A percentile compares a stretch with the other conserved stretches of the same genome.
These are phyloP conservation scores for Xylocopa sonorina DNA, from an alignment of 1,140 invertebrate genomes.

Conservation along the genomic window DNA sequence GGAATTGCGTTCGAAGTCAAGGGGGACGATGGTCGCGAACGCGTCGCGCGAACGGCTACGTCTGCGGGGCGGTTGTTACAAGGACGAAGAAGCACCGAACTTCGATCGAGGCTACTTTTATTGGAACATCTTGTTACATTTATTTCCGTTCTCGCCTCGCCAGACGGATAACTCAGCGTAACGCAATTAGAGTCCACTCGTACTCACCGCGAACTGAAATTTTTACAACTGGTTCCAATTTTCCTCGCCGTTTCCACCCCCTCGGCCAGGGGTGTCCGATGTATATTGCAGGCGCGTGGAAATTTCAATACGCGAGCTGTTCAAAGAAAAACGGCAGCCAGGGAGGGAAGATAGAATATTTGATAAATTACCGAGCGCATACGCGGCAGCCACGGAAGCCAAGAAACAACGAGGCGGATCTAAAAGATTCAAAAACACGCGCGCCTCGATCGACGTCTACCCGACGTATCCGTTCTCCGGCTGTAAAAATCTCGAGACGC, in stretches of 20 bases:
- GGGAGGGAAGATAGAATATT: background rate
- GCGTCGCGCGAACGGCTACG: background rate
- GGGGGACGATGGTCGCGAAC: background rate
- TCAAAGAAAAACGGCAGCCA: background rate
- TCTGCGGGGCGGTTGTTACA: background rate
- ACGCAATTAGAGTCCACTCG: no score
- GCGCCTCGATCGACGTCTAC: background rate
- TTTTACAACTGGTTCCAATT: no score
- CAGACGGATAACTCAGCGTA: no score
- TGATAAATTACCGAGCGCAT: background rate
- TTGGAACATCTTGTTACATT: no score
- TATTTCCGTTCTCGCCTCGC: no score
- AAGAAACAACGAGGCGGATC: background rate
- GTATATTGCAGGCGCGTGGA: no score
- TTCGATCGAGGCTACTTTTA: background rate
- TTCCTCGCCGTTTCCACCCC: no score
- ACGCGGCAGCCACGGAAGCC: no score
- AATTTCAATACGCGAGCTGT: background rate
- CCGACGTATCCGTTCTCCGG: background rate
- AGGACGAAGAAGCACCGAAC: background rate
- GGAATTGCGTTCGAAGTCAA: background rate
- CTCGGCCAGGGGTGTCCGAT: no score
- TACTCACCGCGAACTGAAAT: no score
- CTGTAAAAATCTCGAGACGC: background rate
- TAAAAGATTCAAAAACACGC: constrained; percentile 13